These are phyloP conservation scores for Bombylius discolor DNA, from an alignment of 2,888 invertebrate species.

Conservation along the genomic window DNA sequence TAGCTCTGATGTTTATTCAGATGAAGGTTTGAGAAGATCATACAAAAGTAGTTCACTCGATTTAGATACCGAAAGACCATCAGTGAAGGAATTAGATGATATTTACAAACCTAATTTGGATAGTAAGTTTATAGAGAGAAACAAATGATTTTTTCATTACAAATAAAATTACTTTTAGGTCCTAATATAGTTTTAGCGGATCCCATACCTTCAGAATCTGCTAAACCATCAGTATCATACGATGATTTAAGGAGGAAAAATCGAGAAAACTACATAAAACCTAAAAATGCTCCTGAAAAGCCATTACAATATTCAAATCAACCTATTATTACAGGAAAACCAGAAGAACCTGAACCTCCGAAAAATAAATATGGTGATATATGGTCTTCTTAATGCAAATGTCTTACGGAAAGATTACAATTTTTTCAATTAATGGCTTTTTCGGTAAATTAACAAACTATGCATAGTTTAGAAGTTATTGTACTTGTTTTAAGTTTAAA, in stretches of 20 bases:
- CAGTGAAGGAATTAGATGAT: constrained; percentile 46
- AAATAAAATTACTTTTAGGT: constrained; percentile 13
- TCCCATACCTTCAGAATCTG: constrained; percentile 36
- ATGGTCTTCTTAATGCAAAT: constrained; percentile 26
- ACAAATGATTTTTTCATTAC: constrained; percentile 2
- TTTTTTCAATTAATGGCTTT: neutral
- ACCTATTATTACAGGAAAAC: neutral
- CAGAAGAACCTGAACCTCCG: constrained; percentile 7
- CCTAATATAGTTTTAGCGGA: constrained; percentile 37
- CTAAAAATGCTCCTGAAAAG: constrained; percentile 22
- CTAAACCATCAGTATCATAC: constrained; percentile 44
- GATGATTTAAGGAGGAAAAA: constrained; percentile 60
- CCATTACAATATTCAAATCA: constrained; percentile 13
- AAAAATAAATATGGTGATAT: constrained; percentile 34
- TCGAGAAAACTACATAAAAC: constrained; percentile 46
- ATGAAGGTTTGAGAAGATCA: constrained; percentile 15
- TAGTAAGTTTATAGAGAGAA: constrained; percentile 27
- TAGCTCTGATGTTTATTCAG: constrained; percentile 25
- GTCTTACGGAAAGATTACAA: neutral
- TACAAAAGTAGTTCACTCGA: constrained; percentile 40
- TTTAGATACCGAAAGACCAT: constrained; percentile 50
- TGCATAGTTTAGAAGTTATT: too few species aligned
- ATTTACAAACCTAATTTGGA: constrained; percentile 42
- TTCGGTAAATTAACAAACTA: too few species aligned
- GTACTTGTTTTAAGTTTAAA: too few species aligned